Evolutionary conservation across 2,113 vertebrate species (phyloP), one percentile per base, ranked within the genome.

Genomic region (Mirounga angustirostris): DNA sequence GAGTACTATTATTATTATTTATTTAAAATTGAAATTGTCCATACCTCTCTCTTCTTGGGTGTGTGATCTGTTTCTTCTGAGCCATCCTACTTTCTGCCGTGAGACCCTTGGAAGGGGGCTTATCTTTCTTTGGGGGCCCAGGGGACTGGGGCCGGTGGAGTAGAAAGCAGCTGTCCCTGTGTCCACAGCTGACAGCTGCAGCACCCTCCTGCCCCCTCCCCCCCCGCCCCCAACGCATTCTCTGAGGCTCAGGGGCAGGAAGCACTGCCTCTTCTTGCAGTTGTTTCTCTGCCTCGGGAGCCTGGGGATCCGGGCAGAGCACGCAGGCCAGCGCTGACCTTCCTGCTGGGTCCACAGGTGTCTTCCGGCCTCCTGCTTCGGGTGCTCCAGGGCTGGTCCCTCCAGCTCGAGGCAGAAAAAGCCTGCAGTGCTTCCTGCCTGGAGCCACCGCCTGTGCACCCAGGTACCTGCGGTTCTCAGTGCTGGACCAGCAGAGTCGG

Each of bases 181-280:
- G 52, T 14, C 24, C 58, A 10, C 33, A 2, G 21, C 11, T 0
- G 11, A 52, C 2, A 0, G 4, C 28, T 30, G 0, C 19, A 36
- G 33, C 1, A 7, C n/a, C 56, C 14, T 22, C 26, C 86, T 30
- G 12, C 16, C 30, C 14, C 30, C 14, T 8, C 30, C 33, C 43
- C 43, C 30, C 52, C 52, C 40, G 40, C 40, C 40, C 40, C 40
- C 40, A 40, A 0, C 46, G 7, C 3, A 3, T 50, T 30, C 28
- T 65, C 58, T 40, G 71, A 26, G 50, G 36, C 52, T 50, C 28
- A 0, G 26, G 63, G 82, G 4, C 13, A 10, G 67, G 50, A 2
- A 19, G 24, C 8, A 0, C 1, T 0, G 18, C 56, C 26, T 56
- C 12, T 11, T 26, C n/a, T 2, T 4, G 1, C 43, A 30, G 65